A percentile compares a stretch with the other conserved stretches of the same genome.
phyloP scores from a whole-genome alignment of 2,113 vertebrate species.

The Ophiodon elongatus region DNA sequence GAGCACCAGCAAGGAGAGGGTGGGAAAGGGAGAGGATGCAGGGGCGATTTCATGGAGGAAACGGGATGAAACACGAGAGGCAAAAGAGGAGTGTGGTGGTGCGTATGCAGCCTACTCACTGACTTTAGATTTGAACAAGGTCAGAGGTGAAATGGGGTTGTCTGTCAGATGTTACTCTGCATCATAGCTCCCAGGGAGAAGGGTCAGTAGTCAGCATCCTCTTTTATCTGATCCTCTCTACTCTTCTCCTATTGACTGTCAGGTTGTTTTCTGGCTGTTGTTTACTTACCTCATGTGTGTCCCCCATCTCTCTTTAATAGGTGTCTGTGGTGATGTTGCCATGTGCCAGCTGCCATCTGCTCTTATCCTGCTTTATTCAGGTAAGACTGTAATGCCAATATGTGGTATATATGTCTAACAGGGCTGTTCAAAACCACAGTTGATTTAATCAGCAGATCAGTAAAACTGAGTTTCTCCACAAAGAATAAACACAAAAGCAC shows the following conservation, averaged over 20 bases:
- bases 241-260: conserved; percentile 11
- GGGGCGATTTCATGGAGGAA: conserved; percentile 27
- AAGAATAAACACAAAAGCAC: background rate
- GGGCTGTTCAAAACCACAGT: background rate
- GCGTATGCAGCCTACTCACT: conserved; percentile 10
- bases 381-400: conserved; percentile 44
- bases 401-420: background rate
- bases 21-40: conserved; percentile 15
- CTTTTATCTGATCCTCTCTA: conserved; percentile 23
- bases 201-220: conserved; percentile 41
- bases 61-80: conserved; percentile 38
- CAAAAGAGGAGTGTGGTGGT: conserved; percentile 27
- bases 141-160: conserved; percentile 69
- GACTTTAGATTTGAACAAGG: conserved; percentile 46
- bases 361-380: conserved; percentile 54
- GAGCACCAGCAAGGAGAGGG: conserved; percentile 18
- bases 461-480: background rate
- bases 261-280: conserved; percentile 36
- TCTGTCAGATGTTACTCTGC: conserved; percentile 66
- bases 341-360: conserved; percentile 66
- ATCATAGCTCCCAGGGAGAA: conserved; percentile 45
- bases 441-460: background rate
- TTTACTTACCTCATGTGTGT: conserved; percentile 33
- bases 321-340: conserved; percentile 69
- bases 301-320: conserved; percentile 51